Evolutionary conservation across 1,140 invertebrate genomes (phyloP).

Genomic region (Andricus grossulariae): DNA sequence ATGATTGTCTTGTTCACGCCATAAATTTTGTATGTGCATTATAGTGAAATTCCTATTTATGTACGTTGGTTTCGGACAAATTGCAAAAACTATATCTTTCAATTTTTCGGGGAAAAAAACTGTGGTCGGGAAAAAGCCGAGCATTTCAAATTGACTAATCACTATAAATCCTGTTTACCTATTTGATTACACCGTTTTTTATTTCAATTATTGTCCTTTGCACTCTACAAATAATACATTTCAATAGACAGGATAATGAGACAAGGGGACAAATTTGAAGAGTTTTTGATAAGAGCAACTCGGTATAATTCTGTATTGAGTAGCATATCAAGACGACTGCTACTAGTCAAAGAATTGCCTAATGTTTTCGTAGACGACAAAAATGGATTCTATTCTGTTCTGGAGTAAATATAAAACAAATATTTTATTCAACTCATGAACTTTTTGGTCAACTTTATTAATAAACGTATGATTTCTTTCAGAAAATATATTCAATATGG

Average conservation of each 20-base stretch:
- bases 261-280: conserved; percentile 81
- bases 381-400: conserved; percentile 78
- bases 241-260: conserved; percentile 56
- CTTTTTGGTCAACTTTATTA: conserved; percentile 25
- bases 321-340: conserved; percentile 74
- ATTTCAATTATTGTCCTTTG: neutral
- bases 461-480: conserved; percentile 57
- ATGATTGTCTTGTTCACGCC: too few species aligned
- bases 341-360: conserved; percentile 86
- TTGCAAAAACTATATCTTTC: too few species aligned
- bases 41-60: too few species aligned
- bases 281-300: conserved; percentile 82
- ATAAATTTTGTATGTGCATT: too few species aligned
- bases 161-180: too few species aligned
- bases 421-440: neutral
- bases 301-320: conserved; percentile 81
- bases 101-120: too few species aligned
- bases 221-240: conserved; percentile 14
- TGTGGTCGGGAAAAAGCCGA: too few species aligned
- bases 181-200: too few species aligned
- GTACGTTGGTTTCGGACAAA: too few species aligned
- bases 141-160: too few species aligned
- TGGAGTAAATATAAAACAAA: conserved; percentile 77
- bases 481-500: conserved; percentile 80
- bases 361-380: conserved; percentile 81